Evolutionary conservation across 2,888 invertebrate genomes (phyloP).

Genomic region (Drosophila lacicola): DNA sequence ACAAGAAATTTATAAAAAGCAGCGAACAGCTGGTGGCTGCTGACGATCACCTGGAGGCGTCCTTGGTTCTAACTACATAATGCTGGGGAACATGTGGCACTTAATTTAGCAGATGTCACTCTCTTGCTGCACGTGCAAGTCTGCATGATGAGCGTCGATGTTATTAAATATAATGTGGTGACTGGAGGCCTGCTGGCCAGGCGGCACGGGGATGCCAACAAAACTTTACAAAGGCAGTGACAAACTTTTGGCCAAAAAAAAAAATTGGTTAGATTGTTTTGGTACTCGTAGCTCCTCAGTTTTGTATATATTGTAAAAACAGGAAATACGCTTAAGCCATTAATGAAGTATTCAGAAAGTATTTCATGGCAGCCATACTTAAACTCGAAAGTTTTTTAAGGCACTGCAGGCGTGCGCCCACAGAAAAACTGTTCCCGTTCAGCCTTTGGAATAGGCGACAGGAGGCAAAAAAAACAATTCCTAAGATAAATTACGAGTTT

Average conservation of each 20-base stretch:
- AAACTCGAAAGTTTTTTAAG: slow-evolving; percentile 44
- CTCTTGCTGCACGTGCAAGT: slow-evolving; percentile 62
- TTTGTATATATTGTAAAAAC: slow-evolving; percentile 64
- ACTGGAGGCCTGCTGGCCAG: not conserved
- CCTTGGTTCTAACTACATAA: not conserved
- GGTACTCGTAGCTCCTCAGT: not conserved
- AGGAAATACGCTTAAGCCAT: slow-evolving; percentile 77
- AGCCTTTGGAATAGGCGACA: too few species aligned
- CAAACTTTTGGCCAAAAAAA: slow-evolving; percentile 57
- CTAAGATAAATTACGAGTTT: slow-evolving; percentile 76
- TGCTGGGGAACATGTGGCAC: slow-evolving; percentile 59
- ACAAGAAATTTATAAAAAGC: too few species aligned
- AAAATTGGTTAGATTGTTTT: slow-evolving; percentile 45
- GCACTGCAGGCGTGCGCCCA: slow-evolving; percentile 44
- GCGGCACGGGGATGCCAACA: slow-evolving; percentile 4
- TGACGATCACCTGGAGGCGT: slow-evolving; percentile 30
- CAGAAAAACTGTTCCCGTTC: too few species aligned
- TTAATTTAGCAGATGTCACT: slow-evolving; percentile 71
- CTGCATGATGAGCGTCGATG: slow-evolving; percentile 33
- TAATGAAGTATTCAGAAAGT: slow-evolving; percentile 80
- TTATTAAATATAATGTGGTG: slow-evolving; percentile 46
- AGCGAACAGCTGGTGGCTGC: slow-evolving; percentile 22
- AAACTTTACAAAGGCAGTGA: slow-evolving; percentile 69
- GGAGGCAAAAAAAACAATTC: slow-evolving; percentile 26
- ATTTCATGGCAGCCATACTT: slow-evolving; percentile 52